Percentiles rank a stretch among this genome's conserved stretches.
Conservation (phyloP, 37 sponge, comb jelly and placozoan genomes). For the Bolinopsis microptera region DNA sequence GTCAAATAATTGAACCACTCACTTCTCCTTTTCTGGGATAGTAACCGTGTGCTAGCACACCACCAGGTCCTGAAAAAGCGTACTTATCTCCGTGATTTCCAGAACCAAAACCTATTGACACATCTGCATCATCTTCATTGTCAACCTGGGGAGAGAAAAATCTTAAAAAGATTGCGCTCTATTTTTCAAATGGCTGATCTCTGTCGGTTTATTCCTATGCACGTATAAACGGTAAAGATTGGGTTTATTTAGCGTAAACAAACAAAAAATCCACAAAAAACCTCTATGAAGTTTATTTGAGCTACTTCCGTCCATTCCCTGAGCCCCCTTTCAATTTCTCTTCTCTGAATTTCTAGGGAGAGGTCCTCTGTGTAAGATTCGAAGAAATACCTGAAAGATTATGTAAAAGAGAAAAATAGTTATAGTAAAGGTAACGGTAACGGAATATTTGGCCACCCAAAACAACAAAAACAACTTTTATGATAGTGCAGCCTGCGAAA, state of each 20-base stretch:
- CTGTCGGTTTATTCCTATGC: too few species aligned
- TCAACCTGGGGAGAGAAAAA: too few species aligned
- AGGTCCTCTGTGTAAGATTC: background rate
- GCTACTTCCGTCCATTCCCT: background rate
- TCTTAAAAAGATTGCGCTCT: too few species aligned
- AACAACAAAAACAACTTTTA: too few species aligned
- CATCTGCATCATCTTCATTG: background rate
- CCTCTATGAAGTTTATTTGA: background rate
- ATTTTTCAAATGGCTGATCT: too few species aligned
- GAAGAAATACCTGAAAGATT: background rate
- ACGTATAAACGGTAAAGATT: too few species aligned
- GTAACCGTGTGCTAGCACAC: background rate
- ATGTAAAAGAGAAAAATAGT: too few species aligned
- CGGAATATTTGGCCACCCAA: too few species aligned
- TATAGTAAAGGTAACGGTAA: too few species aligned
- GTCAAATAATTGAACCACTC: background rate
- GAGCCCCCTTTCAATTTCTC: background rate
- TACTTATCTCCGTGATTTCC: background rate
- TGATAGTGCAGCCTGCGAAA: too few species aligned
- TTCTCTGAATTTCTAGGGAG: background rate
- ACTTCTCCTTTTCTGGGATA: background rate
- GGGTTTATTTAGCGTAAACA: too few species aligned
- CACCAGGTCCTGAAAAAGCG: background rate
- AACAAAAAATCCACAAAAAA: too few species aligned
- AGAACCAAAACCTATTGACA: background rate